phyloP scores from a whole-genome alignment of 2,888 invertebrate genomes.

The Pseudococcus longispinus region DNA sequence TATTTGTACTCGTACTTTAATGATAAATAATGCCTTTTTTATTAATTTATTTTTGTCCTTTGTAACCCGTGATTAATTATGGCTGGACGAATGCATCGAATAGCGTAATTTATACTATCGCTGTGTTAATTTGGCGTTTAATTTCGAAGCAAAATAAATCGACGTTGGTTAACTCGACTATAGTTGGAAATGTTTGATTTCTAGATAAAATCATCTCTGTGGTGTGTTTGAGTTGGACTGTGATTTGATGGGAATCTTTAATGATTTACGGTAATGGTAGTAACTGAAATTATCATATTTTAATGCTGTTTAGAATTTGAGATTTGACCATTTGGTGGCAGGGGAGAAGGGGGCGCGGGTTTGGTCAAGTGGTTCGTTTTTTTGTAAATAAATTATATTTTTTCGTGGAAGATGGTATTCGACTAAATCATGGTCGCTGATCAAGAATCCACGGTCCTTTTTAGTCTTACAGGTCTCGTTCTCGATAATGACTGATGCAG shows the following conservation, averaged over 20 bases:
- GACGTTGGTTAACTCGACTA: not conserved
- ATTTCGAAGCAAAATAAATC: not conserved
- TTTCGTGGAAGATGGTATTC: no score
- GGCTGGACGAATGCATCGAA: not conserved
- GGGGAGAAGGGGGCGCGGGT: no score
- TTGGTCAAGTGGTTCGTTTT: no score
- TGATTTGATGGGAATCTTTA: not conserved
- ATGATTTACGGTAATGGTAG: no score
- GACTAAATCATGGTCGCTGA: no score
- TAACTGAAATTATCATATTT: no score
- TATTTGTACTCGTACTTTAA: not conserved
- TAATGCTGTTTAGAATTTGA: no score
- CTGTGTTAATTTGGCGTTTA: not conserved
- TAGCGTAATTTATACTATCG: not conserved
- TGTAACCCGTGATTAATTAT: constrained; percentile 20
- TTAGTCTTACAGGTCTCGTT: no score
- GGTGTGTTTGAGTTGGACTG: not conserved
- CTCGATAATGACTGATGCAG: no score
- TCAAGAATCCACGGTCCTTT: no score
- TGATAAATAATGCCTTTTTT: constrained; percentile 25
- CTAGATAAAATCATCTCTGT: not conserved
- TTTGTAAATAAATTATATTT: no score
- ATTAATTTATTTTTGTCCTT: constrained; percentile 7
- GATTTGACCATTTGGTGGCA: no score
- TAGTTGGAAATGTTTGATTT: not conserved